Evolutionary conservation across 2,888 invertebrate genomes (phyloP).

Genomic region (Plebejus anna): DNA sequence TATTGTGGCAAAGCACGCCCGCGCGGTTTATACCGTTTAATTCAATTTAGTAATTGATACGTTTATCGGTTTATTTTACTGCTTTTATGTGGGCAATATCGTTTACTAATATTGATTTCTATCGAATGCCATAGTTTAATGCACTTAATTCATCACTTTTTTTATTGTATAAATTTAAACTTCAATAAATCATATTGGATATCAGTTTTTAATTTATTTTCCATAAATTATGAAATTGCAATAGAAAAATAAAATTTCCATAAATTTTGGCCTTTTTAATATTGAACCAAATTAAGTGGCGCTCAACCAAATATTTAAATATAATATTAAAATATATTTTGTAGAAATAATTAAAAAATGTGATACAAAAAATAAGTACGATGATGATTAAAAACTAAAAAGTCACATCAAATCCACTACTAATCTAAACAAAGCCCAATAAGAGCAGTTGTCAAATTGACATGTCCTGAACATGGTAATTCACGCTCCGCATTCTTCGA

Average conservation of each 20-base stretch:
- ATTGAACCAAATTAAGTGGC: neutral
- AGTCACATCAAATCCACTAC: conserved; percentile 32
- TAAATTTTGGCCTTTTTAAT: neutral
- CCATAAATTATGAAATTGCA: neutral
- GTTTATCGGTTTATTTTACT: conserved; percentile 65
- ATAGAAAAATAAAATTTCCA: neutral
- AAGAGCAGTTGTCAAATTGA: conserved; percentile 68
- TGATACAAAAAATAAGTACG: neutral
- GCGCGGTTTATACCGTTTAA: conserved; percentile 75
- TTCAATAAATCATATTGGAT: neutral
- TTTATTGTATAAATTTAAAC: no score
- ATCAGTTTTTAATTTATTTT: neutral
- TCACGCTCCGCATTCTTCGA: conserved; percentile 77
- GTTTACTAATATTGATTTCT: conserved; percentile 27
- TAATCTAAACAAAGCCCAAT: conserved; percentile 50
- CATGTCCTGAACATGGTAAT: conserved; percentile 76
- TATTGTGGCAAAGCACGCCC: conserved; percentile 69
- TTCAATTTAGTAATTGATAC: conserved; percentile 79
- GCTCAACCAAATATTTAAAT: neutral
- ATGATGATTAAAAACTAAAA: conserved; percentile 11
- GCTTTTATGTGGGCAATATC: conserved; percentile 40
- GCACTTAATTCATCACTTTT: neutral
- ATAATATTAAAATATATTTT: conserved; percentile 1
- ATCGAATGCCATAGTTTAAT: conserved; percentile 2
- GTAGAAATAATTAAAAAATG: conserved; percentile 28